Conservation (phyloP, 1,140 invertebrate genomes). For the Musca domestica region DNA sequence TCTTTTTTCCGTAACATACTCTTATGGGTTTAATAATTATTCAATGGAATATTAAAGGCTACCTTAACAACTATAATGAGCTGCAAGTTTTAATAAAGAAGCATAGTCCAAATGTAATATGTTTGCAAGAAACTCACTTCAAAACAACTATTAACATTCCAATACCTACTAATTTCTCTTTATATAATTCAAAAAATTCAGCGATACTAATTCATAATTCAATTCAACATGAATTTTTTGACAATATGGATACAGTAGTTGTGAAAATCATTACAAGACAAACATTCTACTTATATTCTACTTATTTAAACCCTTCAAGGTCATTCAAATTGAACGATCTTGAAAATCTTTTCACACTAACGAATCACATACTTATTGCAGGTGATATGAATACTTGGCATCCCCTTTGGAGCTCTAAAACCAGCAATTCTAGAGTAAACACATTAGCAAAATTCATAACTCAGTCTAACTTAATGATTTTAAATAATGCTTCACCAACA, state of each 20-base stretch:
- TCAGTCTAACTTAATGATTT: not conserved
- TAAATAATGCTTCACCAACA: too few species aligned
- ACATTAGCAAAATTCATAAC: slow-evolving; percentile 11
- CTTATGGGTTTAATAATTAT: slow-evolving; percentile 24
- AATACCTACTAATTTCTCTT: slow-evolving; percentile 25
- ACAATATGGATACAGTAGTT: slow-evolving; percentile 4
- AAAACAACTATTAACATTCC: slow-evolving; percentile 18
- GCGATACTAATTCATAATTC: slow-evolving; percentile 24
- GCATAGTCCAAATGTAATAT: slow-evolving; percentile 26
- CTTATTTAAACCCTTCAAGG: not conserved
- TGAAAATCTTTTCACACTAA: too few species aligned
- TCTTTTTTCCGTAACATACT: not conserved
- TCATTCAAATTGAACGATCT: not conserved
- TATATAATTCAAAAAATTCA: slow-evolving; percentile 16
- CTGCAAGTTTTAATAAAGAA: slow-evolving; percentile 26
- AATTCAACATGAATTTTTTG: slow-evolving; percentile 18
- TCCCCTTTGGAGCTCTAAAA: not conserved
- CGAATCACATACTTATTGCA: slow-evolving; percentile 26
- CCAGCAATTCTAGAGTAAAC: not conserved
- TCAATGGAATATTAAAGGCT: slow-evolving; percentile 29
- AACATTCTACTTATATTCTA: not conserved
- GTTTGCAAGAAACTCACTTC: slow-evolving; percentile 26
- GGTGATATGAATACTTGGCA: slow-evolving; percentile 30
- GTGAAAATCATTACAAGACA: not conserved
- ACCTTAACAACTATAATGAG: slow-evolving; percentile 28